phyloP scores from a whole-genome alignment of 2,888 invertebrate genomes.

The Synergus gifuensis region DNA sequence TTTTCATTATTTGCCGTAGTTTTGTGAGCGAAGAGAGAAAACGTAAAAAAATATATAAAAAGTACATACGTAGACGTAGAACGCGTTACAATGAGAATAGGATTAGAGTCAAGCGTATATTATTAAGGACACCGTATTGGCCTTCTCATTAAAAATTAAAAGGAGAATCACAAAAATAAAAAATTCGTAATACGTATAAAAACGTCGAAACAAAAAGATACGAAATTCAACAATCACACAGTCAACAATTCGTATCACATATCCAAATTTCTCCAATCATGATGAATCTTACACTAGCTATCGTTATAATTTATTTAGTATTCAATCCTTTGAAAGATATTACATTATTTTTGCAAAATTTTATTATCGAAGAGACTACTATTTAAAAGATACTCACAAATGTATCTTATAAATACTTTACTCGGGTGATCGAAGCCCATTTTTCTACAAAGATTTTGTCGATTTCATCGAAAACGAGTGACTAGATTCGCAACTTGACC shows the following conservation, averaged over 20 bases:
- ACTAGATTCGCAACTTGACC: constrained; percentile 1
- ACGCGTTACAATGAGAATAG: constrained; percentile 5
- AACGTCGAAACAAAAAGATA: background rate
- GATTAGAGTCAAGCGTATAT: constrained; percentile 22
- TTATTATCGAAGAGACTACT: background rate
- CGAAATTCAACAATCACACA: constrained; percentile 5
- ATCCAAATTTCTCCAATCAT: constrained; percentile 16
- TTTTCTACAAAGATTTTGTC: background rate
- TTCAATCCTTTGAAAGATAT: background rate
- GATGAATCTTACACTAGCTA: constrained; percentile 2
- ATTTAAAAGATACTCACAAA: background rate
- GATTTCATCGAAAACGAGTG: constrained; percentile 2
- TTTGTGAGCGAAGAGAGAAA: constrained; percentile 33
- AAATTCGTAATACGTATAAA: constrained; percentile 21
- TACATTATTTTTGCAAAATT: background rate
- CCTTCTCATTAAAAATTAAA: constrained; percentile 4
- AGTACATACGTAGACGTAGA: constrained; percentile 7
- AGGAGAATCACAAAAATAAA: constrained; percentile 2
- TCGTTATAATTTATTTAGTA: background rate
- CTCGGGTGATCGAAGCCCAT: background rate
- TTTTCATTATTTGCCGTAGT: constrained; percentile 36
- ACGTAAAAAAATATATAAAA: constrained; percentile 42
- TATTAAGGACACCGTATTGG: background rate
- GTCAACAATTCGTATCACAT: constrained; percentile 22
- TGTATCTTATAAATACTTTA: background rate